Evolutionary conservation across 92 coral and sea anemone species (phyloP).

Genomic region (Galaxea fascicularis): DNA sequence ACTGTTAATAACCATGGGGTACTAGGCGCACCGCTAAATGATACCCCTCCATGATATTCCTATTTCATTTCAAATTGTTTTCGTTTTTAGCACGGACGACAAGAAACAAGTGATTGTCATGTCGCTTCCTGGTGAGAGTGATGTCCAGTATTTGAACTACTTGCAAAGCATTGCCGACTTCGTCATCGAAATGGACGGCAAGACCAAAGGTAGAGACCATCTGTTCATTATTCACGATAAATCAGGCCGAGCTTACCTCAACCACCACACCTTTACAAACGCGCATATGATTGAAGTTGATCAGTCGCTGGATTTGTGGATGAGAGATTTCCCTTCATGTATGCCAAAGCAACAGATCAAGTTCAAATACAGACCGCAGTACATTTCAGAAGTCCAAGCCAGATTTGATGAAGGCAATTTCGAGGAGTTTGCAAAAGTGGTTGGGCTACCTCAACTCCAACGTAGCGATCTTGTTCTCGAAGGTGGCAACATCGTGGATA

Average conservation of each 20-base stretch:
- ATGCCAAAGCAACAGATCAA: constrained; percentile 74
- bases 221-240: constrained; percentile 69
- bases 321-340: constrained; percentile 78
- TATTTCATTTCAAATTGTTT: too few species aligned
- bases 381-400: constrained; percentile 48
- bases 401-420: constrained; percentile 48
- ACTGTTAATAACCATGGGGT: too few species aligned
- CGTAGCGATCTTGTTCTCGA: constrained; percentile 61
- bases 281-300: constrained; percentile 68
- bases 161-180: constrained; percentile 63
- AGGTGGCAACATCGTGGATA: constrained; percentile 81
- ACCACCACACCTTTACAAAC: constrained; percentile 47
- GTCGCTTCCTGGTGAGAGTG: constrained; percentile 67
- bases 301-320: constrained; percentile 72
- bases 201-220: constrained; percentile 72
- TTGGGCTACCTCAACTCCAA: constrained; percentile 59
- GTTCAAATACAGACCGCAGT: constrained; percentile 74
- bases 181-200: constrained; percentile 65
- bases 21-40: neutral
- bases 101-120: constrained; percentile 71
- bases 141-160: constrained; percentile 55
- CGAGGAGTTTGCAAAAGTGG: constrained; percentile 52
- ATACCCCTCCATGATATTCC: neutral
- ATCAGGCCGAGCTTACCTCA: constrained; percentile 55
- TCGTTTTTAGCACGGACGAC: neutral